Conservation (phyloP, 2,797 vertebrate species). For the Hapalemur alaotrensis region DNA sequence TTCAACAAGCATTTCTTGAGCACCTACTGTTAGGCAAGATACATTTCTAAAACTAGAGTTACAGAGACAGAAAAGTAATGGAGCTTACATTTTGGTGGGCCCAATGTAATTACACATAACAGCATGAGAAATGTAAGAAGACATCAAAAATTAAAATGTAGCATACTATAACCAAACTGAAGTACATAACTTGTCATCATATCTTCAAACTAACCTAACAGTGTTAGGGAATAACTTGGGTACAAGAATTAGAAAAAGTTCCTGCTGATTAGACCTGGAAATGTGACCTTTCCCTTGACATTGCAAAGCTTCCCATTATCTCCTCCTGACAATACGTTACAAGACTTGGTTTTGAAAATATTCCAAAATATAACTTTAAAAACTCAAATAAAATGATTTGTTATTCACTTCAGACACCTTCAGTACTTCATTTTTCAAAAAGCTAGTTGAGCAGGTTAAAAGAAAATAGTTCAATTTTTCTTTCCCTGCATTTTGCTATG, state of each 20-base stretch:
- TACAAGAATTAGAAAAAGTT: conserved; percentile 17
- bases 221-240: not conserved
- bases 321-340: conserved; percentile 32
- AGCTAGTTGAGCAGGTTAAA: not conserved
- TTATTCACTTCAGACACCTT: conserved; percentile 51
- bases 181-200: not conserved
- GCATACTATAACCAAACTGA: not conserved
- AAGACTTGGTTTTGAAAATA: conserved; percentile 51
- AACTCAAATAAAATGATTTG: conserved; percentile 42
- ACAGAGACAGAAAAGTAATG: not conserved
- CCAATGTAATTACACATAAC: conserved; percentile 27
- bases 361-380: conserved; percentile 16
- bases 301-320: not conserved
- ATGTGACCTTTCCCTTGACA: not conserved
- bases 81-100: not conserved
- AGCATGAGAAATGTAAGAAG: conserved; percentile 14
- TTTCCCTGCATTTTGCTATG: not conserved
- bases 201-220: conserved; percentile 15
- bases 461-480: not conserved
- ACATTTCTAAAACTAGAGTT: conserved; percentile 30
- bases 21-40: not conserved
- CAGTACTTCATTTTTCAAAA: not conserved
- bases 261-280: not conserved
- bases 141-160: conserved; percentile 46
- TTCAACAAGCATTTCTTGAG: not conserved